Percentiles rank a stretch among this genome's conserved stretches.
These are phyloP conservation scores for Aphidius gifuensis DNA, from an alignment of 1,140 invertebrate species.

Conservation along the genomic window DNA sequence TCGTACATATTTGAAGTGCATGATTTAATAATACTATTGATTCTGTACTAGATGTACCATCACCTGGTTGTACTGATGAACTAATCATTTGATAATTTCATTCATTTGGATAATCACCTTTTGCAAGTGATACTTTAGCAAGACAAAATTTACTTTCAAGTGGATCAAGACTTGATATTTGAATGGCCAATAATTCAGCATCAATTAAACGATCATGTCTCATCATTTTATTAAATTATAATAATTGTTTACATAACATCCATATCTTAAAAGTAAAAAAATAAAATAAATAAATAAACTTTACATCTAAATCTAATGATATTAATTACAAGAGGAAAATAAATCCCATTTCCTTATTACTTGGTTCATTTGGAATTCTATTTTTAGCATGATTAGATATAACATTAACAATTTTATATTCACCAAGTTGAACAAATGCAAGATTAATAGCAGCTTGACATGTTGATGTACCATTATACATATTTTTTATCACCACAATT, in stretches of 20 bases:
- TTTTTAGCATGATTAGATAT: conserved; percentile 61
- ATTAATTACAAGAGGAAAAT: too few species aligned
- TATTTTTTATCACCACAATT: conserved; percentile 63
- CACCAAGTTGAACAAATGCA: conserved; percentile 63
- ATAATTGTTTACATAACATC: conserved; percentile 67
- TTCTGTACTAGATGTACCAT: conserved; percentile 54
- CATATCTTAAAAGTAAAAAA: conserved; percentile 57
- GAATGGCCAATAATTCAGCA: conserved; percentile 69
- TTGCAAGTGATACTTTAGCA: conserved; percentile 66
- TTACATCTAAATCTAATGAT: too few species aligned
- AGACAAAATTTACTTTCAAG: conserved; percentile 64
- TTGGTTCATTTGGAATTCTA: conserved; percentile 62
- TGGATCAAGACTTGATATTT: conserved; percentile 69
- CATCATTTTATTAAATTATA: conserved; percentile 60
- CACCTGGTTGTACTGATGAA: conserved; percentile 55
- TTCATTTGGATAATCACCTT: conserved; percentile 65
- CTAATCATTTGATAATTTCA: conserved; percentile 65
- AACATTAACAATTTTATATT: conserved; percentile 57
- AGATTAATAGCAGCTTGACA: conserved; percentile 71
- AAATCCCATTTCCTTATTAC: conserved; percentile 40
- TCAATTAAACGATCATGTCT: conserved; percentile 72
- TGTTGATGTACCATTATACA: conserved; percentile 67
- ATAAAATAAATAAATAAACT: too few species aligned
- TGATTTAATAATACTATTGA: conserved; percentile 64
- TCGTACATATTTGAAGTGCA: conserved; percentile 67